Conservation (phyloP, 2,797 vertebrate genomes). For the Numenius phaeopus region DNA sequence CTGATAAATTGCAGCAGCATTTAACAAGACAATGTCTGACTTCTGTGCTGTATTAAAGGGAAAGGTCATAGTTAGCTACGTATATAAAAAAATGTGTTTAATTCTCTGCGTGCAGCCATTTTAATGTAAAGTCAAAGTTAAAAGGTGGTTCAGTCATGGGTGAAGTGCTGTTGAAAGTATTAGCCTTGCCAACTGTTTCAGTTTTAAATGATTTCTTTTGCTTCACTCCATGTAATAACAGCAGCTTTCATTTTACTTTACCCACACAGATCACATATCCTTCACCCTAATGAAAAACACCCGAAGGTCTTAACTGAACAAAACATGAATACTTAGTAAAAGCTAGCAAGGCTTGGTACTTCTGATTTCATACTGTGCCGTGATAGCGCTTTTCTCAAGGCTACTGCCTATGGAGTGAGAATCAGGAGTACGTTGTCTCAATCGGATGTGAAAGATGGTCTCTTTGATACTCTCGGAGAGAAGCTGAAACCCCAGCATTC, state of each 20-base stretch:
- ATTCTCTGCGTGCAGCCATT: neutral
- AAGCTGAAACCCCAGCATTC: neutral
- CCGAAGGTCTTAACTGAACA: neutral
- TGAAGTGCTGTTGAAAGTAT: neutral
- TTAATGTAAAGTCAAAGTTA: neutral
- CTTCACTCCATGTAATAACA: neutral
- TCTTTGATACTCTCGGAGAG: neutral
- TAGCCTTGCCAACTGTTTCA: neutral
- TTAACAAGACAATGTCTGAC: neutral
- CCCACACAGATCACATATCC: neutral
- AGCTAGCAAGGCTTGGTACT: neutral
- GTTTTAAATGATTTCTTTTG: neutral
- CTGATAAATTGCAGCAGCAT: neutral
- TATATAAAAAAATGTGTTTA: neutral
- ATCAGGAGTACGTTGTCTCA: fast-evolving
- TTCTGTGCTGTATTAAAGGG: neutral
- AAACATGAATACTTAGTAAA: neutral
- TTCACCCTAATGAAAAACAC: neutral
- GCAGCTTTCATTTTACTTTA: neutral
- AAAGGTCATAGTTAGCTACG: neutral
- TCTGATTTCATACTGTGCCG: neutral
- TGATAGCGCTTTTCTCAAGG: neutral
- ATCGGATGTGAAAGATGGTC: neutral
- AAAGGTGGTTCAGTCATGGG: neutral
- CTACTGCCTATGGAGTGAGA: neutral